These are phyloP conservation scores for Cecidostiba fungosa DNA, from an alignment of 2,888 invertebrate species.

Conservation along the genomic window DNA sequence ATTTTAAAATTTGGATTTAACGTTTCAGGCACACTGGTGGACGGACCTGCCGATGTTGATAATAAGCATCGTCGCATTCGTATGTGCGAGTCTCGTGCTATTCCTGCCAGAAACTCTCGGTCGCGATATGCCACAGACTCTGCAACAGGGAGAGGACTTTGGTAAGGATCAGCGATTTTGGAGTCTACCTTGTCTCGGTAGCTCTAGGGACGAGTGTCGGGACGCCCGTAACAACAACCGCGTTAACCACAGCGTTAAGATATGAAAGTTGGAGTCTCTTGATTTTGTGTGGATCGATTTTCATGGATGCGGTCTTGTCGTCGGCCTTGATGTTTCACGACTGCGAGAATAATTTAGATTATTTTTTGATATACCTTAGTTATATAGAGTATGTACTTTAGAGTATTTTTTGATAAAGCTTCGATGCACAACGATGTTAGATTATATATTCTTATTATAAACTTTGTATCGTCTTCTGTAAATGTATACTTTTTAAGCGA, in stretches of 20 bases:
- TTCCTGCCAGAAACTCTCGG: conserved; percentile 93
- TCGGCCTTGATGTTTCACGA: not conserved
- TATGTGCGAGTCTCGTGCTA: conserved; percentile 87
- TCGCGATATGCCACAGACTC: conserved; percentile 91
- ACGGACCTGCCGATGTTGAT: conserved; percentile 86
- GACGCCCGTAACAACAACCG: conserved; percentile 39
- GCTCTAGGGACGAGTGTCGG: not conserved
- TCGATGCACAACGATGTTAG: not conserved
- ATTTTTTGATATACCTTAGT: too few species aligned
- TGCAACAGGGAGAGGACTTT: conserved; percentile 92
- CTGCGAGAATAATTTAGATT: not conserved
- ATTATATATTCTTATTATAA: not conserved
- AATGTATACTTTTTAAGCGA: not conserved
- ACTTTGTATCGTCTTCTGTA: not conserved
- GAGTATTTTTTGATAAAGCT: not conserved
- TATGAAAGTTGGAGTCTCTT: not conserved
- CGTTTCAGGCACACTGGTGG: conserved; percentile 72
- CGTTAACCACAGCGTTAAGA: not conserved
- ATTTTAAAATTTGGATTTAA: not conserved
- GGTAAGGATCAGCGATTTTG: conserved; percentile 90
- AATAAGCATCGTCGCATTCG: conserved; percentile 87
- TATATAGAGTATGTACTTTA: too few species aligned
- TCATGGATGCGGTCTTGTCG: not conserved
- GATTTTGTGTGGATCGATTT: not conserved
- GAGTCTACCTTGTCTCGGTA: conserved; percentile 84